These are phyloP conservation scores for Rhagoletis pomonella DNA, from an alignment of 1,140 invertebrate genomes.

Conservation along the genomic window DNA sequence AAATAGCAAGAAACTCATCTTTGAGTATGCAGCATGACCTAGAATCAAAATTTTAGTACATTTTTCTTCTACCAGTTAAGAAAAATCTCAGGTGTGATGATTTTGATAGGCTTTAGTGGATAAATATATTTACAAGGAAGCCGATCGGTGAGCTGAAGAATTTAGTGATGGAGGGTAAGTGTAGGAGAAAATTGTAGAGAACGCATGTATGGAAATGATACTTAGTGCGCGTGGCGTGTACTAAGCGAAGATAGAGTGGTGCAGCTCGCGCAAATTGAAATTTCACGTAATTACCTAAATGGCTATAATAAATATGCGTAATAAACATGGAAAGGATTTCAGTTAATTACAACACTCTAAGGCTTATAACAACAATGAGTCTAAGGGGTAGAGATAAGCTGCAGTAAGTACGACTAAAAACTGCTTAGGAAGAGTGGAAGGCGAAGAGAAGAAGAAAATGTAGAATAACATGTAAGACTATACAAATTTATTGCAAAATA, in stretches of 20 bases:
- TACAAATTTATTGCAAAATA: constrained; percentile 47
- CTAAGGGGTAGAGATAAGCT: neutral
- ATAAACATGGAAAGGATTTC: constrained; percentile 53
- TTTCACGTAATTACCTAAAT: constrained; percentile 47
- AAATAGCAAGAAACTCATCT: constrained; percentile 5
- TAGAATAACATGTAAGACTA: constrained; percentile 35
- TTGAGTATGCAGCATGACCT: neutral
- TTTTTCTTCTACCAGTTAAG: neutral
- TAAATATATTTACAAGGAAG: neutral
- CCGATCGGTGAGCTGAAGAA: neutral
- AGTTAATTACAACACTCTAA: constrained; percentile 52
- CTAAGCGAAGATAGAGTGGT: neutral
- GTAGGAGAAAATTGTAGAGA: too few species aligned
- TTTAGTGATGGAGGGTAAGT: neutral
- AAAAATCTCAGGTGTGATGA: neutral
- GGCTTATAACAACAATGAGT: neutral
- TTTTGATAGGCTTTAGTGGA: neutral
- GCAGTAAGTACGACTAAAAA: neutral
- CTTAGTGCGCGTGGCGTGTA: neutral
- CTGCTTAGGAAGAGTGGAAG: neutral
- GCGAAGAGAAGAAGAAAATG: constrained; percentile 20
- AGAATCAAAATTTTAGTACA: neutral
- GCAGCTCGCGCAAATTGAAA: constrained; percentile 37
- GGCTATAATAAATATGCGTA: constrained; percentile 51
- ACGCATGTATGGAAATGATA: too few species aligned